These are phyloP conservation scores for Erannis defoliaria DNA, from an alignment of 2,888 invertebrate genomes.

Conservation along the genomic window DNA sequence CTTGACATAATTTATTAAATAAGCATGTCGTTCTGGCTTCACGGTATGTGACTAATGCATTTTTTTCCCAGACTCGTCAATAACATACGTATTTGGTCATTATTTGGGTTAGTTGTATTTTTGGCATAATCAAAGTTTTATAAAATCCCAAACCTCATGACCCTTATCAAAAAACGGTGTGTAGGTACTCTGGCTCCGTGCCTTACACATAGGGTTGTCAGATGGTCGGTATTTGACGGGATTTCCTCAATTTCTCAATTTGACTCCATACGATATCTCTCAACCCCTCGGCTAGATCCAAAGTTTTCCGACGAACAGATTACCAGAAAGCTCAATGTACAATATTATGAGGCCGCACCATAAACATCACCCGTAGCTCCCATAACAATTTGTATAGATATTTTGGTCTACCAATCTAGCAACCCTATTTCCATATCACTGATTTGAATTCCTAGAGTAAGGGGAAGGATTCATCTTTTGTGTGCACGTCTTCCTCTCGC, in stretches of 20 bases:
- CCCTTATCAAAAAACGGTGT: constrained; percentile 28
- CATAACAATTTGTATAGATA: too few relatives aligned
- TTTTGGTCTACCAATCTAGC: too few relatives aligned
- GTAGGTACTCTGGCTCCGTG: constrained; percentile 30
- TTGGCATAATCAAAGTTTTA: not conserved
- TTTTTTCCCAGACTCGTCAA: not conserved
- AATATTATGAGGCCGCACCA: too few relatives aligned
- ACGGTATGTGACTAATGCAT: constrained; percentile 15
- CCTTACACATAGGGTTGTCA: constrained; percentile 3
- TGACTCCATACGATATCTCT: too few relatives aligned
- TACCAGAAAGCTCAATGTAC: too few relatives aligned
- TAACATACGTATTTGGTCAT: not conserved
- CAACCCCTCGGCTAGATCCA: too few relatives aligned
- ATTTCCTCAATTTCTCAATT: too few relatives aligned
- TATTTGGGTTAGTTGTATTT: not conserved
- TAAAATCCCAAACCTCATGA: constrained; percentile 10
- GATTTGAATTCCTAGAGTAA: constrained; percentile 32
- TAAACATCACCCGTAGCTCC: too few relatives aligned
- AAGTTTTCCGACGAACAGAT: too few relatives aligned
- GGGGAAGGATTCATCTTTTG: constrained; percentile 20
- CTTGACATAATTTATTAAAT: constrained; percentile 14
- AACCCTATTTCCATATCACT: constrained; percentile 18
- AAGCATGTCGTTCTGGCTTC: constrained; percentile 7
- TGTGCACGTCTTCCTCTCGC: constrained; percentile 24
- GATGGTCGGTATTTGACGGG: too few relatives aligned